Conservation (phyloP, 2,797 vertebrate species). For the Loriculus beryllinus region DNA sequence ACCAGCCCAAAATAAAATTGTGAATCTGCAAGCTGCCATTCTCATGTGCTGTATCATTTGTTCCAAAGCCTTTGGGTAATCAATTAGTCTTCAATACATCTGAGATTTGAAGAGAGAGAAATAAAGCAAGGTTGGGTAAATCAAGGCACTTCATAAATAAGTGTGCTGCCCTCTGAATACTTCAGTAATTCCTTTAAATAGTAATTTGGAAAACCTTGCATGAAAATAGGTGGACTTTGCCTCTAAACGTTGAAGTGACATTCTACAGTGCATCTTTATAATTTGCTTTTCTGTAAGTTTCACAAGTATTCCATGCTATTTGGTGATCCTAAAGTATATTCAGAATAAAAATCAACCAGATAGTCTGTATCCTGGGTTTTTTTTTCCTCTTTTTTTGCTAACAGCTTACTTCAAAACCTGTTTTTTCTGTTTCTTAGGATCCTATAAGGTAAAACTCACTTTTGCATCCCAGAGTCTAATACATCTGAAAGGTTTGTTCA, state of each 20-base stretch:
- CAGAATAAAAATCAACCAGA: not conserved
- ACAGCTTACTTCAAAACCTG: not conserved
- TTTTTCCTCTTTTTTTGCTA: not conserved
- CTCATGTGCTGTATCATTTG: rapidly evolving
- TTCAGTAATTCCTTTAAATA: not conserved
- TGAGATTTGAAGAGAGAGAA: not conserved
- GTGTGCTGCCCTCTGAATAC: not conserved
- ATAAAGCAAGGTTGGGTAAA: not conserved
- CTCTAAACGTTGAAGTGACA: not conserved
- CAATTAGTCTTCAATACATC: not conserved
- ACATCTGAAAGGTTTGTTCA: not conserved
- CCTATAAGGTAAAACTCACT: not conserved
- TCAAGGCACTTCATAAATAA: not conserved
- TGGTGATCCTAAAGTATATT: not conserved
- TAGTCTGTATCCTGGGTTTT: rapidly evolving
- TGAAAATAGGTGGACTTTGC: not conserved
- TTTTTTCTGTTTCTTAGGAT: not conserved
- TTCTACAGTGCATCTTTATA: not conserved
- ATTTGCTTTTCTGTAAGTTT: not conserved
- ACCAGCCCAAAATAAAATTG: not conserved
- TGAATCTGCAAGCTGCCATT: not conserved
- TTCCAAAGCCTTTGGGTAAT: not conserved
- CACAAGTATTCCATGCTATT: not conserved
- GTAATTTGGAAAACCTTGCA: not conserved
- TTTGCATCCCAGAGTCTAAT: not conserved